Conservation (phyloP, 1,140 invertebrate species). For the Phymorhynchus buccinoides region DNA sequence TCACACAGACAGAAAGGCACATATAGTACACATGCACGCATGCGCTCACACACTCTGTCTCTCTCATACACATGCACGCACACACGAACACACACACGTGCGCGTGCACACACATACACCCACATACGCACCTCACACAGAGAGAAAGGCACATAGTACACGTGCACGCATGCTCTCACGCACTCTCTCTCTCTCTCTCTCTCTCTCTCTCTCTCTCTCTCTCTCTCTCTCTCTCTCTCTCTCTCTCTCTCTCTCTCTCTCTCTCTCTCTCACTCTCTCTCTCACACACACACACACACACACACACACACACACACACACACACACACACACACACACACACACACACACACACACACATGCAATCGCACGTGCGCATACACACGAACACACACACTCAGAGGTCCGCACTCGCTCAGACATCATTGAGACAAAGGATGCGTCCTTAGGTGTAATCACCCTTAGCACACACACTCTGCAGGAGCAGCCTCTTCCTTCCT, state of each 20-base stretch:
- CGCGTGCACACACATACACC: not conserved
- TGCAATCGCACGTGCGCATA: too few species aligned
- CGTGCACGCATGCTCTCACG: not conserved
- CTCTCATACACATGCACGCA: constrained; percentile 16
- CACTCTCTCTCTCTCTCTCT: not conserved
- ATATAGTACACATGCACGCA: too few species aligned
- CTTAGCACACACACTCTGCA: too few species aligned
- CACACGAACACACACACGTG: constrained; percentile 11
- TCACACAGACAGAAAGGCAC: too few species aligned
- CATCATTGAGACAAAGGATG: too few species aligned
- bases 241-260: not conserved
- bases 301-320: constrained; percentile 24
- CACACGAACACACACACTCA: too few species aligned
- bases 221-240: not conserved
- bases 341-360: constrained; percentile 24
- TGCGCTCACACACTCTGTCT: not conserved
- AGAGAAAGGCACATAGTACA: too few species aligned
- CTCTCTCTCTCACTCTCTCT: not conserved
- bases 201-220: not conserved
- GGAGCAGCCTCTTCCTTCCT: not conserved
- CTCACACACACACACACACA: constrained; percentile 21
- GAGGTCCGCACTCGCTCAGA: not conserved
- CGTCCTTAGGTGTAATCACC: too few species aligned
- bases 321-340: constrained; percentile 26
- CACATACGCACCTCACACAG: not conserved